A percentile compares a stretch with the other conserved stretches of the same genome.
phyloP scores from a whole-genome alignment of 64 coral and sea anemone species.

The Montipora efflorescens region DNA sequence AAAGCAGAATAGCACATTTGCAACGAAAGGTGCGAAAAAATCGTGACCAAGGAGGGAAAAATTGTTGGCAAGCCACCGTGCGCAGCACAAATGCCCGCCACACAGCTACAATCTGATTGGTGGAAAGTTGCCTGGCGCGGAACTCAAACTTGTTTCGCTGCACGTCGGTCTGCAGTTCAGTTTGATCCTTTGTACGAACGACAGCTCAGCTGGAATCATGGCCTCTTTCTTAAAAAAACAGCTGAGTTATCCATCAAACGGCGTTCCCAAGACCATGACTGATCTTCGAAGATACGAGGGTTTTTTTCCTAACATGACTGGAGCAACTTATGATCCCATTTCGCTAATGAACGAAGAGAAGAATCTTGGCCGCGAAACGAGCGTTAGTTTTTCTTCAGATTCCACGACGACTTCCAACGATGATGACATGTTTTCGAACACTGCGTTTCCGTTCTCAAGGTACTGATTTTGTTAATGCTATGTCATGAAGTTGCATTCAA shows the following conservation, averaged over 20 bases:
- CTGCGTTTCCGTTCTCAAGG: conserved; percentile 84
- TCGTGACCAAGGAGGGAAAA: conserved; percentile 50
- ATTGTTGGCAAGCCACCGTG: conserved; percentile 77
- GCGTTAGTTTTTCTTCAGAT: conserved; percentile 69
- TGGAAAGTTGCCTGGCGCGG: conserved; percentile 80
- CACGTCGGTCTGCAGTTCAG: conserved; percentile 77
- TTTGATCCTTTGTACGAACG: conserved; percentile 95
- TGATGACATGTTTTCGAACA: conserved; percentile 92
- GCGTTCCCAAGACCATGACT: conserved; percentile 67
- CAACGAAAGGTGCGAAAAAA: not conserved
- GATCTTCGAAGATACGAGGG: conserved; percentile 92
- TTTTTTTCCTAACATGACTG: conserved; percentile 89
- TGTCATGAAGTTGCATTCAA: not conserved
- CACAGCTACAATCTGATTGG: conserved; percentile 86
- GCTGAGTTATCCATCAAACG: conserved; percentile 78
- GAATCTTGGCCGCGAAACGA: conserved; percentile 47
- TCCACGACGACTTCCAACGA: conserved; percentile 83
- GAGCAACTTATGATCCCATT: conserved; percentile 81
- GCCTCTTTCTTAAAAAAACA: conserved; percentile 89
- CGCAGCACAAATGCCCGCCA: conserved; percentile 80
- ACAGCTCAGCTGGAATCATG: conserved; percentile 67
- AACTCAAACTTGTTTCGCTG: conserved; percentile 92
- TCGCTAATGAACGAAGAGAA: conserved; percentile 82
- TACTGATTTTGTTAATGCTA: conserved; percentile 11
- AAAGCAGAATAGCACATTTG: not conserved